A percentile compares a stretch with the other conserved stretches of the same genome.
Conservation (phyloP, 2,888 invertebrate species). For the Sericinus montela region DNA sequence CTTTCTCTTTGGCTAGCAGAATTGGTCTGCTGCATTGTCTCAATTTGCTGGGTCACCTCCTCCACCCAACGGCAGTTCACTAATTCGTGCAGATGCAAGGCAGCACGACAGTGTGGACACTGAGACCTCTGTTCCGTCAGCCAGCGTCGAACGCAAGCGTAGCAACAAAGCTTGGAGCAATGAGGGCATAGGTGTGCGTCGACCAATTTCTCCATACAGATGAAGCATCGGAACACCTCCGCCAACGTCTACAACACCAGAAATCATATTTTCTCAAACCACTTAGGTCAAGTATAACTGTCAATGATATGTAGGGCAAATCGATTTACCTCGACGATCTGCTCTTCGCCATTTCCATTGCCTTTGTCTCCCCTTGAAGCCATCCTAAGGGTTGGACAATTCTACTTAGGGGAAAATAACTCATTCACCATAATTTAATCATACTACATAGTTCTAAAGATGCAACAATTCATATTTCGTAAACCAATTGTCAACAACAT, state of each 20-base stretch:
- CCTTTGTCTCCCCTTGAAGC: slow-evolving; percentile 80
- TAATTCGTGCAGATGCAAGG: slow-evolving; percentile 92
- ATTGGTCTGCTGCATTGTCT: slow-evolving; percentile 87
- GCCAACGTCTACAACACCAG: slow-evolving; percentile 84
- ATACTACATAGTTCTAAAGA: slow-evolving; percentile 53
- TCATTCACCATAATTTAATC: slow-evolving; percentile 68
- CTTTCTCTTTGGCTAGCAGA: slow-evolving; percentile 74
- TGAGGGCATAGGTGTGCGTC: slow-evolving; percentile 97
- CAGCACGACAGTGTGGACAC: slow-evolving; percentile 95
- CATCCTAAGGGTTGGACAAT: slow-evolving; percentile 62
- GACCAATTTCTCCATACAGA: slow-evolving; percentile 96
- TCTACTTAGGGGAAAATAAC: slow-evolving; percentile 44
- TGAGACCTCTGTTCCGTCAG: slow-evolving; percentile 94
- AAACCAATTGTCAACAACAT: slow-evolving; percentile 57
- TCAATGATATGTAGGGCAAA: slow-evolving; percentile 68
- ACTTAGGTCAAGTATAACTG: slow-evolving; percentile 40
- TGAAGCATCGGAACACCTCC: slow-evolving; percentile 96
- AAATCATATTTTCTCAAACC: slow-evolving; percentile 36
- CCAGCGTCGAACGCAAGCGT: slow-evolving; percentile 95
- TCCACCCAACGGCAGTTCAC: slow-evolving; percentile 98
- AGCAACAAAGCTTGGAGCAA: slow-evolving; percentile 96
- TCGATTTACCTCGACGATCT: slow-evolving; percentile 81
- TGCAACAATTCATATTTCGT: slow-evolving; percentile 62
- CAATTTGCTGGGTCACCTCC: slow-evolving; percentile 95
- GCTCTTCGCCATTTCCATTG: slow-evolving; percentile 81